These are phyloP conservation scores for Valencia hispanica DNA, from an alignment of 2,797 vertebrate genomes.

Conservation along the genomic window DNA sequence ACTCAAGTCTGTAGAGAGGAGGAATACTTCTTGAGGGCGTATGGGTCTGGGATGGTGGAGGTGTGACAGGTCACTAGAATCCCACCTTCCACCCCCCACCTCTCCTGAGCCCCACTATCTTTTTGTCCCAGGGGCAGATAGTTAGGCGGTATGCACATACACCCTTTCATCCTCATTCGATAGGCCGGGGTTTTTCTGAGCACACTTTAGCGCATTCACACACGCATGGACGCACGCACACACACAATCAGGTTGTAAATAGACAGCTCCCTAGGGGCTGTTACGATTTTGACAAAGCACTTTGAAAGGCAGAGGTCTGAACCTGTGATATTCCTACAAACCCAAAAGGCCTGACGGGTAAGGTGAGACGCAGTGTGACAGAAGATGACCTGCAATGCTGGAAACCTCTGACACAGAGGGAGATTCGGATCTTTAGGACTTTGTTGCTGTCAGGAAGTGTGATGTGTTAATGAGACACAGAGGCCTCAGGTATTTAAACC, in stretches of 20 bases:
- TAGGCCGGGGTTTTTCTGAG: slow-evolving; percentile 6
- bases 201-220: background rate
- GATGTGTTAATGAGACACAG: background rate
- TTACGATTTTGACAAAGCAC: slow-evolving; percentile 37
- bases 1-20: background rate
- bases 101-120: slow-evolving; percentile 21
- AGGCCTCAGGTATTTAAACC: slow-evolving; percentile 13
- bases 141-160: slow-evolving; percentile 28
- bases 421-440: slow-evolving; percentile 2
- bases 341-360: slow-evolving; percentile 38
- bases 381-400: background rate
- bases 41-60: slow-evolving; percentile 2
- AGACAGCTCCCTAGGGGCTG: slow-evolving; percentile 25
- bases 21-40: slow-evolving; percentile 29
- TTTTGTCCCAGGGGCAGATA: slow-evolving; percentile 44
- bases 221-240: slow-evolving; percentile 15
- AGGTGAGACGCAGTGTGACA: slow-evolving; percentile 35
- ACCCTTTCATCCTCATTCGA: slow-evolving; percentile 35
- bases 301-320: slow-evolving; percentile 48
- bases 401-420: slow-evolving; percentile 4
- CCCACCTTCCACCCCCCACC: slow-evolving; percentile 26
- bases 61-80: slow-evolving; percentile 29
- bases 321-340: slow-evolving; percentile 29
- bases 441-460: slow-evolving; percentile 14
- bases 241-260: slow-evolving; percentile 16